phyloP scores from a whole-genome alignment of 1,140 invertebrate genomes.

The Trichomalopsis sarcophagae region DNA sequence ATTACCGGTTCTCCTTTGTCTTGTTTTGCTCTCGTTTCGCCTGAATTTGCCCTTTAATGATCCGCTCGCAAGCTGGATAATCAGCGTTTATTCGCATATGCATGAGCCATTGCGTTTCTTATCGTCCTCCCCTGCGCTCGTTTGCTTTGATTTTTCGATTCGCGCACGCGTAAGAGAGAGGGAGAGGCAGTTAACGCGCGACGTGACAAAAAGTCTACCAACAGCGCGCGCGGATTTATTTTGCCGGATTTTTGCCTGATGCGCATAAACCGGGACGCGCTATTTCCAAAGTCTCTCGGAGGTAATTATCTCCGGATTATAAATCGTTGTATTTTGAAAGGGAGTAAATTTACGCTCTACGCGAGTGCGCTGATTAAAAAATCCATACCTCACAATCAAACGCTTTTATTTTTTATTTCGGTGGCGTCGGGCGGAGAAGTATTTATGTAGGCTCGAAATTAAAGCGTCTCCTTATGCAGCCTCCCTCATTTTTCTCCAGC shows the following conservation, averaged over 20 bases:
- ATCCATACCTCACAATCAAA: slow-evolving; percentile 31
- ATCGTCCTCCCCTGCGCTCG: background rate
- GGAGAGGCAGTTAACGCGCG: background rate
- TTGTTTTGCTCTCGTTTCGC: slow-evolving; percentile 26
- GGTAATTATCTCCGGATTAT: background rate
- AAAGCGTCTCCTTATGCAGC: slow-evolving; percentile 1
- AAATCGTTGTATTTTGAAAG: background rate
- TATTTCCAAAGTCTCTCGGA: background rate
- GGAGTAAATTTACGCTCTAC: background rate
- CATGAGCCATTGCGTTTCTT: background rate
- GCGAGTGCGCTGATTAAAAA: slow-evolving; percentile 18
- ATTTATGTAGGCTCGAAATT: slow-evolving; percentile 43
- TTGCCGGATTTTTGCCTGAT: background rate
- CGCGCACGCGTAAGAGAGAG: no score
- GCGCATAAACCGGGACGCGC: no score
- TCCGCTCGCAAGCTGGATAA: slow-evolving; percentile 1
- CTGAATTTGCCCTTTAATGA: slow-evolving; percentile 56
- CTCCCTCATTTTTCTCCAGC: slow-evolving; percentile 35
- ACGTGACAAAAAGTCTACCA: background rate
- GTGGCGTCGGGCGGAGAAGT: background rate
- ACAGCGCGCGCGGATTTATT: background rate
- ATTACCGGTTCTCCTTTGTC: slow-evolving; percentile 57
- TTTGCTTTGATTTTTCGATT: background rate
- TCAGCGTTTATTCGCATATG: slow-evolving; percentile 3
- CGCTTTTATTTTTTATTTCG: slow-evolving; percentile 26